phyloP scores from a whole-genome alignment of 2,113 vertebrate genomes.

The Gasterosteus aculeatus region DNA sequence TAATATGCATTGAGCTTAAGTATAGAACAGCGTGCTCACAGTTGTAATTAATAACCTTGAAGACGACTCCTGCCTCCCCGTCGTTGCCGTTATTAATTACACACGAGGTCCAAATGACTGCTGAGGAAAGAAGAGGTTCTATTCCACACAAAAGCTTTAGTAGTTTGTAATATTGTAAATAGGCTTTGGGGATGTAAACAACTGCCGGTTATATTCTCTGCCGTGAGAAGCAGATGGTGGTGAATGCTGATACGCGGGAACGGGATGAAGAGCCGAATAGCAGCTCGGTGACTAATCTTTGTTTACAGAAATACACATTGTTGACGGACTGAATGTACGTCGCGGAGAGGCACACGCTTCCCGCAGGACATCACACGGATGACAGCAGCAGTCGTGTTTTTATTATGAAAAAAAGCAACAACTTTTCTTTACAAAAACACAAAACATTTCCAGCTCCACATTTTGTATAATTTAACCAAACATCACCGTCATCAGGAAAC shows the following conservation, averaged over 20 bases:
- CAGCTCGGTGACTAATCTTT: background rate
- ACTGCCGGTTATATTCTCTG: background rate
- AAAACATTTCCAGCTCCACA: conserved; percentile 53
- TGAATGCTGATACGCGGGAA: background rate
- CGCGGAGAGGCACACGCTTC: background rate
- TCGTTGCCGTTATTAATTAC: background rate
- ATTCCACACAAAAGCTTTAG: background rate
- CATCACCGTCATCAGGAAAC: conserved; percentile 41
- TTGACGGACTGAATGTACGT: background rate
- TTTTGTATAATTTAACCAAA: conserved; percentile 63
- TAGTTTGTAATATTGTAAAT: background rate
- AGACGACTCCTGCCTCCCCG: background rate
- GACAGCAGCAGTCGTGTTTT: conserved; percentile 40
- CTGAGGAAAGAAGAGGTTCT: background rate
- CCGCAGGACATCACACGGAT: background rate
- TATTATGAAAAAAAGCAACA: conserved; percentile 64
- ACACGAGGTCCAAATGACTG: background rate
- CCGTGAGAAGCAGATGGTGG: conserved; percentile 6
- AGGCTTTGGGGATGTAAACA: background rate
- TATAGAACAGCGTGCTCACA: background rate
- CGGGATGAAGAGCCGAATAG: background rate
- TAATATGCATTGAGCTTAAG: background rate
- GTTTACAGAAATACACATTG: background rate
- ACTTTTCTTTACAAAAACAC: conserved; percentile 67
- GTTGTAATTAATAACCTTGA: background rate